Evolutionary conservation across 1,140 invertebrate species (phyloP), one percentile per base, ranked within the genome.

Genomic region (Pentalonia nigronervosa): DNA sequence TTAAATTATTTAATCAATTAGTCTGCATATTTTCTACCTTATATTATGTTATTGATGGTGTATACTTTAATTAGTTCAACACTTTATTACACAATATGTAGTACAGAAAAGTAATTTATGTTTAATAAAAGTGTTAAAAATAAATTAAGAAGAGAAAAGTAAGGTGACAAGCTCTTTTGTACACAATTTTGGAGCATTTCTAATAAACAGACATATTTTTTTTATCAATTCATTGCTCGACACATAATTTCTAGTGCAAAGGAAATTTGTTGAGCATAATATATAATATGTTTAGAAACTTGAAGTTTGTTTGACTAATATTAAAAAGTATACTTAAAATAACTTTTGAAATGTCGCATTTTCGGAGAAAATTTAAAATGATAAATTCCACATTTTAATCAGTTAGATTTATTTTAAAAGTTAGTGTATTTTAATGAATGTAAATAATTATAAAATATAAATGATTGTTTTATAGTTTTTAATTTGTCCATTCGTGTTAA

Each of bases 1-100:
- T n/a, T 76, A n/a, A n/a, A 76, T 76, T n/a, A n/a, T 76, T n/a
- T 76, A 76, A 76, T 34, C 30, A 76, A 76, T 76, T n/a, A 76
- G 14, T 76, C n/a, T n/a, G 30, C n/a, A 17, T 2, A 76, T n/a
- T 76, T 4, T 76, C 30, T 76, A 67, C n/a, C 17, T 76, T n/a
- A 30, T 76, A 76, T 76, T 67, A 67, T n/a, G 30, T 67, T 30
- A 67, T 76, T 76, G 60, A 76, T 76, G 60, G 17, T 76, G 2
- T 34, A n/a, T n/a, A n/a, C 4, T 76, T n/a, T 17, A 76, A 76
- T 76, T 76, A 76, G 60, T 76, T 76, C 6, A 76, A n/a, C n/a
- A 17, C 30, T 76, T n/a, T 17, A 14, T n/a, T 7, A 7, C 17
- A n/a, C 14, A n/a, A 76, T 76, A n/a, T 76, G 30, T n/a, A 34